Percentiles rank a stretch among this genome's conserved stretches.
Evolutionary conservation across 37 sponge, comb jelly and placozoan species (phyloP).

Genomic region (Axinella damicornis): DNA sequence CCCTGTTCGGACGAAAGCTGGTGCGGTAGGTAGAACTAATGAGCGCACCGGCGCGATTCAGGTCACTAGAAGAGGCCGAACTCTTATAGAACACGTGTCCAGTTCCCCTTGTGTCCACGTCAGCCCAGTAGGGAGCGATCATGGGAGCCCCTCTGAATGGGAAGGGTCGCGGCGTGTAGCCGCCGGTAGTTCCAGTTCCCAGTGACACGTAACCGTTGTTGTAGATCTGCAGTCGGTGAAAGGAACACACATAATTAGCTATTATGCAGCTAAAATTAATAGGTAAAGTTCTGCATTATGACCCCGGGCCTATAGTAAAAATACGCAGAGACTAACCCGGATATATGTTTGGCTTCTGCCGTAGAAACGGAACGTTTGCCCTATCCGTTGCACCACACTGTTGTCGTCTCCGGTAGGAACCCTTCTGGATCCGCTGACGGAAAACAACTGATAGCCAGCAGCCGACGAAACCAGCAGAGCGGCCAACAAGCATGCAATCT

Average conservation of each 20-base stretch:
- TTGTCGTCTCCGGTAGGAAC: no score
- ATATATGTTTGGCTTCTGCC: no score
- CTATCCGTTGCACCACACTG: no score
- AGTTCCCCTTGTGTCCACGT: conserved; percentile 15
- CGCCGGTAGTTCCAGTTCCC: background rate
- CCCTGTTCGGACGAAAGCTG: background rate
- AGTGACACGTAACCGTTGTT: background rate
- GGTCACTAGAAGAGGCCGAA: background rate
- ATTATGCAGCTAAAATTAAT: no score
- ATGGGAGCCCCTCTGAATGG: background rate
- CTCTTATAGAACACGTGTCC: conserved; percentile 10
- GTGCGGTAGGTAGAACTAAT: background rate
- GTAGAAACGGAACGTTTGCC: no score
- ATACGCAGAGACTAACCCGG: no score
- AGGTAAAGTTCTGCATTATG: no score
- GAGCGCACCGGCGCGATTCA: background rate
- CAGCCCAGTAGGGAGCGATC: conserved; percentile 35
- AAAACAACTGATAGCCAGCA: no score
- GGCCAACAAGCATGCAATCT: no score
- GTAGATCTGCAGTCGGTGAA: background rate
- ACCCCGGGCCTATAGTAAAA: no score
- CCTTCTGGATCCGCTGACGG: no score
- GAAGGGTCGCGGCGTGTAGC: background rate
- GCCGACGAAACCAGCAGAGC: no score
- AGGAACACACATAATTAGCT: background rate